These are phyloP conservation scores for Microctonus brassicae DNA, from an alignment of 2,888 invertebrate genomes.

Conservation along the genomic window DNA sequence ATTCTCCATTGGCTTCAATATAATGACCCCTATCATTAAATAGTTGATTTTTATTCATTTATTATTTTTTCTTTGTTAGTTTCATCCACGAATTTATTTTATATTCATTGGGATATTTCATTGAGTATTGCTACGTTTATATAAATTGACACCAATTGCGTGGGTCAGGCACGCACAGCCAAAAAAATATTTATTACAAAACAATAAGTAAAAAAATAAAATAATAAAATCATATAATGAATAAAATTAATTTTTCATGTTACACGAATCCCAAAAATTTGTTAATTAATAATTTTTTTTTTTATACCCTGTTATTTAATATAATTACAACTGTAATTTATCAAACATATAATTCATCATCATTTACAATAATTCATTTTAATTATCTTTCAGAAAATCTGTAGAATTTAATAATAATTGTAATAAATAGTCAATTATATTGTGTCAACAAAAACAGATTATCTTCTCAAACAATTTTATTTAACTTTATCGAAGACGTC, in stretches of 20 bases:
- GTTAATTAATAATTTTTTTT: constrained; percentile 37
- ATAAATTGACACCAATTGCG: constrained; percentile 58
- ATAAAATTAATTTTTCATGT: constrained; percentile 57
- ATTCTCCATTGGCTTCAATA: constrained; percentile 11
- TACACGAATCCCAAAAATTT: constrained; percentile 51
- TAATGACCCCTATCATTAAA: constrained; percentile 6
- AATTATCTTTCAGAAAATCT: constrained; percentile 38
- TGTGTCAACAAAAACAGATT: constrained; percentile 49
- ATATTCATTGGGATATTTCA: constrained; percentile 19
- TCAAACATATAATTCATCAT: constrained; percentile 55
- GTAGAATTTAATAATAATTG: constrained; percentile 46
- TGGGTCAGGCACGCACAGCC: constrained; percentile 38
- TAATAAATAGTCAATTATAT: constrained; percentile 48
- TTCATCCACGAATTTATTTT: constrained; percentile 24
- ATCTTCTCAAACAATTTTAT: constrained; percentile 9
- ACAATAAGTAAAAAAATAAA: constrained; percentile 11
- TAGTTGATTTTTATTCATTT: constrained; percentile 23
- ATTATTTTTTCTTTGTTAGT: constrained; percentile 29
- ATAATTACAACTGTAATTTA: constrained; percentile 61
- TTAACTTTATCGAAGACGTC: background rate
- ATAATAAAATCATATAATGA: constrained; percentile 55
- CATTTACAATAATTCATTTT: constrained; percentile 49
- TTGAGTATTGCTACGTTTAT: constrained; percentile 59
- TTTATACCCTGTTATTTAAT: constrained; percentile 69
- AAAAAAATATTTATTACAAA: constrained; percentile 38